A percentile compares a stretch with the other conserved stretches of the same genome.
phyloP scores from a whole-genome alignment of 53 echinoderm and acorn worm genomes.

The Hippasteria phrygiana region DNA sequence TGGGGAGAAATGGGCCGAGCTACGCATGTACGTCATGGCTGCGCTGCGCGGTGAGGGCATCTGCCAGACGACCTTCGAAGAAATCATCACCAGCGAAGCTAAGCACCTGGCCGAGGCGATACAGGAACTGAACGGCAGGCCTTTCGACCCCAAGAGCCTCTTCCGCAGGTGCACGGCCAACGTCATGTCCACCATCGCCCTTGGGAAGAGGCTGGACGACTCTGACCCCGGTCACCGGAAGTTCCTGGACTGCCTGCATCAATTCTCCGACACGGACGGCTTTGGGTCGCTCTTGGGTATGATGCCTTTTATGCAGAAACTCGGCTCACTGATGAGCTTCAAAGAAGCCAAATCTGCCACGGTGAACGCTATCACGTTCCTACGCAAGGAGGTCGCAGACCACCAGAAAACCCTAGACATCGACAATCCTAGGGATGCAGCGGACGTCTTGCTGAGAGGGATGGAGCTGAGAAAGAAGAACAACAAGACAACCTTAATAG shows the following conservation, averaged over 20 bases:
- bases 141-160: constrained; percentile 23
- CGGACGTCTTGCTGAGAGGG: constrained; percentile 1
- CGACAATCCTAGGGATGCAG: constrained; percentile 11
- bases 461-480: background rate
- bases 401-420: constrained; percentile 12
- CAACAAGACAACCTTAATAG: background rate
- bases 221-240: background rate
- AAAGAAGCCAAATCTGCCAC: background rate
- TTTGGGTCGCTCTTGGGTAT: constrained; percentile 35
- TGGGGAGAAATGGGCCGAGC: constrained; percentile 41
- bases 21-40: constrained; percentile 8
- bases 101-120: background rate
- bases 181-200: constrained; percentile 18
- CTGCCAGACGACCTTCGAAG: constrained; percentile 3
- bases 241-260: constrained; percentile 29
- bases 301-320: constrained; percentile 35
- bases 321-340: background rate
- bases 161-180: constrained; percentile 1
- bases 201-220: background rate
- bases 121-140: background rate
- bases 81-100: constrained; percentile 12
- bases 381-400: constrained; percentile 1
- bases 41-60: background rate
- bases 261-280: constrained; percentile 24
- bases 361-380: background rate